Conservation (phyloP, 2,888 invertebrate genomes). For the Sclerodermus sp. region DNA sequence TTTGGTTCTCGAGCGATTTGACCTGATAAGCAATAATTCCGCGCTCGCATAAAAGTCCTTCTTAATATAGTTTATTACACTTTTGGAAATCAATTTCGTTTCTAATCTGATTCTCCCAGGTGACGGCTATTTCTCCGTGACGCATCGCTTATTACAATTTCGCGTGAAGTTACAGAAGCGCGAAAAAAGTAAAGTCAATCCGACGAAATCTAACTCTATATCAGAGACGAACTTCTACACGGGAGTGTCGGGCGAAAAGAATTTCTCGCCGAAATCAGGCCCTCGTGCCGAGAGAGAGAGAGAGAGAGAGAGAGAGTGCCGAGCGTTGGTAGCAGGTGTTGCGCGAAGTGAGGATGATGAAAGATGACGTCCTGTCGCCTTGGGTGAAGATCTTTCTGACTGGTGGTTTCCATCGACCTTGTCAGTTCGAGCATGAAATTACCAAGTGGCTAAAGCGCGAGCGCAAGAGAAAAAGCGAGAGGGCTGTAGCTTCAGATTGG, state of each 20-base stretch:
- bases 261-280: slow-evolving; percentile 17
- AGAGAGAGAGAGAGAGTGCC: too few species aligned
- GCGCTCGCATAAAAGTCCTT: too few species aligned
- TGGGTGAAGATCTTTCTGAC: slow-evolving; percentile 28
- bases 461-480: background rate
- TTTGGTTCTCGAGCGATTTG: too few species aligned
- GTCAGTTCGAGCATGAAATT: slow-evolving; percentile 36
- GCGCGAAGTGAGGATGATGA: slow-evolving; percentile 27
- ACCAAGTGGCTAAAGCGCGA: slow-evolving; percentile 8
- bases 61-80: too few species aligned
- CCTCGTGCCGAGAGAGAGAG: background rate
- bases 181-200: background rate
- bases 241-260: slow-evolving; percentile 1
- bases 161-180: slow-evolving; percentile 2
- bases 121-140: background rate
- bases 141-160: slow-evolving; percentile 1
- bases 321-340: slow-evolving; percentile 25
- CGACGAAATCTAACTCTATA: background rate
- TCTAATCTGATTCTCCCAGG: too few species aligned
- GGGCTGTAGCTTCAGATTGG: too few species aligned
- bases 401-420: slow-evolving; percentile 31
- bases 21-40: too few species aligned
- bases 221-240: too few species aligned
- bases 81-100: too few species aligned
- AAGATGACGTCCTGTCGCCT: slow-evolving; percentile 33